Evolutionary conservation across 2,797 vertebrate genomes (phyloP), one percentile per base, ranked within the genome.

Genomic region (Acanthurus leucopareius): DNA sequence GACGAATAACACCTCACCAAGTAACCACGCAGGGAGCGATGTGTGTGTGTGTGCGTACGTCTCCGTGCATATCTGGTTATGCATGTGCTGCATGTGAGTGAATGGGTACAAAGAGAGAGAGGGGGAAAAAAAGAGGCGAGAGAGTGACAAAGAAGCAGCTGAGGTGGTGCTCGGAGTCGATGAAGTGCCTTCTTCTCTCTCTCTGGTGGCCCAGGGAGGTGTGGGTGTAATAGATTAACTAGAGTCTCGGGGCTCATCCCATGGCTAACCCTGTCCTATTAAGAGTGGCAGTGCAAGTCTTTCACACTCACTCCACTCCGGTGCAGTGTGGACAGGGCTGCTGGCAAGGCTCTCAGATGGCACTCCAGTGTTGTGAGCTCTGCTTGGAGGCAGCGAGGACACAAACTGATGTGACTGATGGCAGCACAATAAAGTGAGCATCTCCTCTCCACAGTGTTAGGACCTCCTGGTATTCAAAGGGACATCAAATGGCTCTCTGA

Each of bases 151-250:
- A 86, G 82, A 84, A 62, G 75, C 17, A 64, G 75, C 81, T 15
- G 81, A 83, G 79, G 77, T 75, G 84, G 67, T 63, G 80, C 71
- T 74, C 17, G 47, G 61, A 88, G 80, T 85, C 85, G 68, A 90
- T 93, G 85, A 83, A 92, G 89, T 79, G 85, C 53, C 79, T 64
- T 25, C 25, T 25, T 25, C 25, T 25, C n/a, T 75, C 69, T 86
- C 86, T 79, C 88, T 10, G 64, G 84, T 73, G 88, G 85, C 85
- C 82, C 48, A 45, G 52, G 82, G 91, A 88, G 88, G 80, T 62
- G 88, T 91, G 85, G 91, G 91, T 86, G 91, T 90, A 89, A 91
- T 92, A 88, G 91, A 94, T 93, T 91, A 91, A 91, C 82, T 53
- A 54, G 85, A 59, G 82, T 90, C 91, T 84, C 66, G 80, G 82